Base-by-base conservation (phyloP, 2,888 invertebrate species). In the Elegia similella region DNA sequence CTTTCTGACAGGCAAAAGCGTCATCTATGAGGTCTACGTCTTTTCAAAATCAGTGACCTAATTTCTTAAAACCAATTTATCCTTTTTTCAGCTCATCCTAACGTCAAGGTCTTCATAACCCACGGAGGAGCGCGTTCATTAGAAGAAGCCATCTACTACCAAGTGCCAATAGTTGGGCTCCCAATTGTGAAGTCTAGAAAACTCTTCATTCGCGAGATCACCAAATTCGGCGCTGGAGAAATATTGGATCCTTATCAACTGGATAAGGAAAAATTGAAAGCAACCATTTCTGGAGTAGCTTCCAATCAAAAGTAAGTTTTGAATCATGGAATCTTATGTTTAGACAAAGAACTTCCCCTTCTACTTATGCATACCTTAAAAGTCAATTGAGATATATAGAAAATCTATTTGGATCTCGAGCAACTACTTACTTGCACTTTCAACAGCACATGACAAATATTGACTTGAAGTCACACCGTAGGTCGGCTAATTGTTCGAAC, bases 111-210 rank as follows among this genome's bases (percentile, higher is more conserved):
- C 0, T 89, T 91, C 59, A 78, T 91, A 52, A 90, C 90, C 0
- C 83, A 87, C 55, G 91, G 91, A 44, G 91, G 91, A 10, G 62
- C 80, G 2, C 79, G 91, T 1, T 90, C 91, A n/a, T 67, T 91
- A 7, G 91, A 91, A 72, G 91, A 91, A 73, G 88, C 91, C 0
- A 57, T 91, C 1, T 90, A 82, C 62, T 89, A 86, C 62, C 73
- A 77, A 70, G 85, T 88, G 1, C 91, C 91, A 2, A 82, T 90
- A 29, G 68, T 91, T 13, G 91, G 89, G 6, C 71, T 91, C 6
- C 91, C 91, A 5, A 68, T 83, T 12, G 62, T 87, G 6, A 81
- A 73, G 47, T 80, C 86, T 6, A 80, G 83, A 59, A 86, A 76
- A 64, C 75, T 82, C 12, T 89, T 88, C 56, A 86, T 88, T n/a